Base-by-base conservation (phyloP, 2,888 invertebrate genomes). In the Yponomeuta plumbellus region DNA sequence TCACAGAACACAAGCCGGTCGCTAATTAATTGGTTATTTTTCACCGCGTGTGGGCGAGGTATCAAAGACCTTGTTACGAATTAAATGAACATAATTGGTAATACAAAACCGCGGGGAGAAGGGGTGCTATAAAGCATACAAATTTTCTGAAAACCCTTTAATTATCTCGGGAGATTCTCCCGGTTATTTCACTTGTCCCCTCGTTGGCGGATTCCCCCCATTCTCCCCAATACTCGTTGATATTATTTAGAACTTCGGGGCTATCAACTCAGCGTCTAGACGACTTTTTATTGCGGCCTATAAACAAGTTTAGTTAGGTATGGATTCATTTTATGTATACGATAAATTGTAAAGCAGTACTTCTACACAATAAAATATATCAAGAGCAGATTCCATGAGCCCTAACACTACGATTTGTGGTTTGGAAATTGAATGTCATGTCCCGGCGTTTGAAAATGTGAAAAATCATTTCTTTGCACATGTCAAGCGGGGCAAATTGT, bases 131-230 rank as follows among this genome's bases (percentile, higher is more conserved):
- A 84, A 84, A 78, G 85, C 83, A 82, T 83, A 88, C 88, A 88
- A 88, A 89, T 88, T 88, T 82, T 83, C 86, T 82, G 68, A 84
- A 85, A 90, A 89, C 89, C 90, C 90, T 89, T 90, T 90, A 90
- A 88, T 87, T 88, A 83, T n/a, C n/a, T n/a, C n/a, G n/a, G n/a
- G n/a, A n/a, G n/a, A n/a, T 71, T 77, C 77, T 84, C 84, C 81
- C 83, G 83, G 83, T 88, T 88, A 87, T 89, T 88, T 90, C 90
- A 88, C 89, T 89, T 87, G 87, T 79, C 84, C 90, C 90, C 88
- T 86, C 84, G 80, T 84, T 82, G 78, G 73, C 76, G 78, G 75
- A 84, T 81, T 80, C 77, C 77, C 81, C 80, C 79, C 70, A 70
- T 69, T 71, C 74, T 75, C 76, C 75, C 73, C 79, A 75, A 72